These are phyloP conservation scores for Hemibagrus wyckioides DNA, from an alignment of 2,113 vertebrate genomes.

Conservation along the genomic window DNA sequence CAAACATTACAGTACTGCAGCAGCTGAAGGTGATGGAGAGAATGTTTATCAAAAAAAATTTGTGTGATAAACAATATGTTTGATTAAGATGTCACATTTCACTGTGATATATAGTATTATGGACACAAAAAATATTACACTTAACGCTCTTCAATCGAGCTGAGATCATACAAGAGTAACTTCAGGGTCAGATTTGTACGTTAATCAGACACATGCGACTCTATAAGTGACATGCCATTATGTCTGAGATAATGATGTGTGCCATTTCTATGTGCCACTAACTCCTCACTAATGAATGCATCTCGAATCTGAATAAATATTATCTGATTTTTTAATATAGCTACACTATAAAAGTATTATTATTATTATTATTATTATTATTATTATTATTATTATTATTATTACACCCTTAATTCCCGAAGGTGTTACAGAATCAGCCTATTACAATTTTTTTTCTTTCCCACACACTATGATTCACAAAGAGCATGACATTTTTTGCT, in stretches of 20 bases:
- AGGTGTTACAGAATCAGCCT: not conserved
- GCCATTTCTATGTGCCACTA: not conserved
- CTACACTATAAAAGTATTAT: not conserved
- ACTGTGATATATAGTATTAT: not conserved
- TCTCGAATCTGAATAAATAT: not conserved
- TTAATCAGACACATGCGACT: not conserved
- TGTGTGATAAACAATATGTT: not conserved
- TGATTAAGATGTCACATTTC: not conserved
- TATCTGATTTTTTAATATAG: not conserved
- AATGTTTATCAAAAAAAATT: not conserved
- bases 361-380: not conserved
- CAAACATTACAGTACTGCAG: not conserved
- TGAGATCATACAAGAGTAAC: not conserved
- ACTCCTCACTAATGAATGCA: not conserved
- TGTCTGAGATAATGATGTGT: not conserved
- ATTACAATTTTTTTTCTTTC: not conserved
- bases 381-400: not conserved
- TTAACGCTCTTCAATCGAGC: not conserved
- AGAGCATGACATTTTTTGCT: not conserved
- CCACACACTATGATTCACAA: constrained; percentile 1
- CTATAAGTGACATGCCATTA: not conserved
- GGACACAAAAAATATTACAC: not conserved
- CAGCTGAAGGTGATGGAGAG: not conserved
- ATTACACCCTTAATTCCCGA: not conserved
- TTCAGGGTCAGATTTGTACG: not conserved